Conservation (phyloP, 2,113 vertebrate genomes). For the Corythoichthys haematopterus region DNA sequence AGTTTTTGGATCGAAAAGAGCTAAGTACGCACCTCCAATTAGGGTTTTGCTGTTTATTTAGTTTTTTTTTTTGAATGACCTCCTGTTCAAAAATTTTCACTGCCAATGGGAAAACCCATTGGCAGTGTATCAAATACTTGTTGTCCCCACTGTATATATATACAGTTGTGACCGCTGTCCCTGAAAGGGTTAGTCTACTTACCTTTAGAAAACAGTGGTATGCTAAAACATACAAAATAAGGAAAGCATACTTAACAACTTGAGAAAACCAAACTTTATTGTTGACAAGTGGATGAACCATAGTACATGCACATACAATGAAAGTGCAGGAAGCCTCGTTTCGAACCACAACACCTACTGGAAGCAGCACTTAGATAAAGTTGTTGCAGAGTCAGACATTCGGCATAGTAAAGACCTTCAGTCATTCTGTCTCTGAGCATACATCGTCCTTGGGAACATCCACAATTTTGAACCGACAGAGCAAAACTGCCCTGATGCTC, state of each 20-base stretch:
- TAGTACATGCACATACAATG: slow-evolving; percentile 96
- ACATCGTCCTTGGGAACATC: slow-evolving; percentile 63
- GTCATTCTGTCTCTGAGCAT: slow-evolving; percentile 2
- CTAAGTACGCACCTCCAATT: too few relatives aligned
- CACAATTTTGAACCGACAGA: slow-evolving; percentile 36
- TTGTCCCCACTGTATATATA: too few relatives aligned
- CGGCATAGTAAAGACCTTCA: slow-evolving; percentile 29
- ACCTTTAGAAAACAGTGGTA: too few relatives aligned
- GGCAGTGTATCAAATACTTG: too few relatives aligned
- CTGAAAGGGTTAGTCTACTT: too few relatives aligned
- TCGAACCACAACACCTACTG: slow-evolving; percentile 86
- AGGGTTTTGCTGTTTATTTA: too few relatives aligned
- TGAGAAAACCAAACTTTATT: slow-evolving; percentile 91
- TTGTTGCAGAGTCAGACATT: slow-evolving; percentile 77
- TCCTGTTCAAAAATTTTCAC: too few relatives aligned
- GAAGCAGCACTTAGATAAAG: slow-evolving; percentile 91
- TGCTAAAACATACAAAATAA: neutral
- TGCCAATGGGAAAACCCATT: too few relatives aligned
- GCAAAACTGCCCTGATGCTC: slow-evolving; percentile 1
- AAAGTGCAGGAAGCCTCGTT: slow-evolving; percentile 87
- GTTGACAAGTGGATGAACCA: slow-evolving; percentile 87
- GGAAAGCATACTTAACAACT: slow-evolving; percentile 65
- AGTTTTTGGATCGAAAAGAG: too few relatives aligned
- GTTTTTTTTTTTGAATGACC: too few relatives aligned
- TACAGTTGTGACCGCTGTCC: too few relatives aligned